A percentile compares a stretch with the other conserved stretches of the same genome.
These are phyloP conservation scores for Salticus scenicus DNA, from an alignment of 2,888 invertebrate species.

Conservation along the genomic window DNA sequence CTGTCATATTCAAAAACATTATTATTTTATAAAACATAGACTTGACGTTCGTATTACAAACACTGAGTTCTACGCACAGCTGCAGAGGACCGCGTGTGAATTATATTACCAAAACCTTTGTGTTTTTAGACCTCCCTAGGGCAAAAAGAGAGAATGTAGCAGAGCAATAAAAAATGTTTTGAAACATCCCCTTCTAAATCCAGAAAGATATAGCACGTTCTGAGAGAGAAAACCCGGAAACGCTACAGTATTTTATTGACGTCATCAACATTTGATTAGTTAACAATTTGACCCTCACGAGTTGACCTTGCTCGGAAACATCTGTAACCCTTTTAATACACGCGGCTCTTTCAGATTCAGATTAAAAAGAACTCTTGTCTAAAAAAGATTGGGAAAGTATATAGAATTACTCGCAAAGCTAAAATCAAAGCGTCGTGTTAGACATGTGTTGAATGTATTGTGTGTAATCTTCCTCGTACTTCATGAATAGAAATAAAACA, in stretches of 20 bases:
- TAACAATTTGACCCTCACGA: background rate
- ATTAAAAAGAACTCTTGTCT: background rate
- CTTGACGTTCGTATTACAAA: too few species aligned
- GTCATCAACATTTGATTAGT: background rate
- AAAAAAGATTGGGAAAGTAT: background rate
- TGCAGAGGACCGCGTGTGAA: too few species aligned
- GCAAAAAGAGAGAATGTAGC: too few species aligned
- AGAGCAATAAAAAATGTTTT: too few species aligned
- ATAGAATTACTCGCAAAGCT: background rate
- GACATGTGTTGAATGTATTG: background rate
- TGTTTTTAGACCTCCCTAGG: too few species aligned
- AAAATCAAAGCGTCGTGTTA: background rate
- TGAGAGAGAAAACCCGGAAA: background rate
- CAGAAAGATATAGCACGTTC: too few species aligned
- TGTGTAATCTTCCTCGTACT: background rate
- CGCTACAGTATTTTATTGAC: background rate
- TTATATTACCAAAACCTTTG: too few species aligned
- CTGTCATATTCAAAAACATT: too few species aligned
- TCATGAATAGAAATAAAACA: too few species aligned
- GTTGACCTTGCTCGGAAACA: background rate
- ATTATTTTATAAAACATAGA: too few species aligned
- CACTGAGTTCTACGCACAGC: too few species aligned
- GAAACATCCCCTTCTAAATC: too few species aligned
- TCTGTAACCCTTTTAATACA: slow-evolving; percentile 5
- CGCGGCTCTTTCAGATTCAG: background rate